Conservation (phyloP, 2,113 vertebrate genomes). For the Platysteira castanea region DNA sequence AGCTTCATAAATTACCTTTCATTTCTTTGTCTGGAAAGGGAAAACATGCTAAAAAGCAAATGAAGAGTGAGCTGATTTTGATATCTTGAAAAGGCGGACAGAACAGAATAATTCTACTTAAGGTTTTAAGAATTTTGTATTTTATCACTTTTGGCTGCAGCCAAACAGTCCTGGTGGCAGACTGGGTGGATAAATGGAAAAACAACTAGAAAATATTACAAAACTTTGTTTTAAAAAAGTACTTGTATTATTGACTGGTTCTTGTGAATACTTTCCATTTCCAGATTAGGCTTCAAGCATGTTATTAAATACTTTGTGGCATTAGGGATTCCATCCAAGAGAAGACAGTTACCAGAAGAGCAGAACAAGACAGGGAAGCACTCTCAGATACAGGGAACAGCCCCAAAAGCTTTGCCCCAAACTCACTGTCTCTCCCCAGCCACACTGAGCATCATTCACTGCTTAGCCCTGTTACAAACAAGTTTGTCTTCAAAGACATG, state of each 20-base stretch:
- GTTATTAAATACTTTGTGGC: slow-evolving; percentile 9
- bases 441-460: background rate
- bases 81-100: background rate
- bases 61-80: background rate
- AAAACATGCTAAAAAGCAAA: background rate
- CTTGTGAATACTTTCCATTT: slow-evolving; percentile 10
- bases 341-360: slow-evolving; percentile 4
- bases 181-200: background rate
- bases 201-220: slow-evolving; percentile 3
- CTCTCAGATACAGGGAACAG: background rate
- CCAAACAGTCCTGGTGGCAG: background rate
- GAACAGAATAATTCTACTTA: background rate
- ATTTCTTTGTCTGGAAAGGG: background rate
- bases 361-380: background rate
- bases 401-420: background rate
- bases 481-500: background rate
- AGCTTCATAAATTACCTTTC: background rate
- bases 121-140: background rate
- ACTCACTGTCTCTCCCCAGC: background rate
- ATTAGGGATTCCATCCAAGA: background rate
- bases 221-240: background rate
- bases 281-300: slow-evolving; percentile 20
- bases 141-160: background rate
- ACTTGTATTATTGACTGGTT: background rate
- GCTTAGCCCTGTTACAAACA: background rate